phyloP scores from a whole-genome alignment of 2,797 vertebrate species.

The Leptodactylus fallax region DNA sequence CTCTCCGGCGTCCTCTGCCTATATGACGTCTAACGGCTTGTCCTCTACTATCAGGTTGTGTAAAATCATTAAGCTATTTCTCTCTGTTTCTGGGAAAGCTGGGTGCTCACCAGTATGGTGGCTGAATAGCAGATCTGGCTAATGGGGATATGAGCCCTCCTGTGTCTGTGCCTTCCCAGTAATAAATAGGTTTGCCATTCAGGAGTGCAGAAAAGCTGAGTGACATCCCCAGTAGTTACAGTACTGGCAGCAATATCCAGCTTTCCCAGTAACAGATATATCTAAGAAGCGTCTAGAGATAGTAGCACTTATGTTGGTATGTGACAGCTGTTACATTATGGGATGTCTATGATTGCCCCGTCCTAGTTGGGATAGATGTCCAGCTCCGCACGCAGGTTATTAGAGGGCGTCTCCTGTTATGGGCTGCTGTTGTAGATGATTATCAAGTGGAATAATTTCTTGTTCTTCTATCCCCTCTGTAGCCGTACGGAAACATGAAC shows the following conservation, averaged over 20 bases:
- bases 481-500: conserved; percentile 79
- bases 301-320: no score
- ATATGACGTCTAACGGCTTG: not conserved
- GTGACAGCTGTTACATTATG: no score
- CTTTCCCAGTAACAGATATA: no score
- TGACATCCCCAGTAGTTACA: no score
- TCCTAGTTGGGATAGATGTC: no score
- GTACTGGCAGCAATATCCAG: no score
- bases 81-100: not conserved
- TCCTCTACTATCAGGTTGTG: not conserved
- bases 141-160: no score
- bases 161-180: not conserved
- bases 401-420: not conserved
- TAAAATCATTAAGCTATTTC: not conserved
- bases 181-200: not conserved
- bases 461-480: not conserved
- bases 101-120: not conserved
- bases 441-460: not conserved
- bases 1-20: not conserved
- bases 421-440: not conserved
- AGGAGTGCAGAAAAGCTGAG: no score
- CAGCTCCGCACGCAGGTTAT: not conserved
- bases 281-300: no score
- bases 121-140: not conserved
- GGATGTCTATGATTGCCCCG: no score